phyloP scores from a whole-genome alignment of 2,113 vertebrate species.

The Gasterosteus aculeatus region DNA sequence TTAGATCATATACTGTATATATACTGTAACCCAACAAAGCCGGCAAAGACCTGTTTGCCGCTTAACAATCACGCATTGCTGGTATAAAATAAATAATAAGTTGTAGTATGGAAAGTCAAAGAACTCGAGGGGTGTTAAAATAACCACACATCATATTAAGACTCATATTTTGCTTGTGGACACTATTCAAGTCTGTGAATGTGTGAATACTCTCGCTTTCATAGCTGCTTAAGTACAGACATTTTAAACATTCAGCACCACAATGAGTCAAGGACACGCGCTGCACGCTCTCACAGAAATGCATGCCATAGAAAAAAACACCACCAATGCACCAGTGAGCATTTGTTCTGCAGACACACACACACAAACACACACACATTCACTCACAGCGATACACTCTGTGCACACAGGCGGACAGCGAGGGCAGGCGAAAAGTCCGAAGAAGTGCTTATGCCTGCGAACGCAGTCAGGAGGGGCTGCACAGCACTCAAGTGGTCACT shows the following conservation, averaged over 20 bases:
- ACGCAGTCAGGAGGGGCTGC: slow-evolving; percentile 52
- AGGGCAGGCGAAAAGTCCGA: slow-evolving; percentile 53
- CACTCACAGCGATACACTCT: slow-evolving; percentile 23
- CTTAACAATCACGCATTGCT: not conserved
- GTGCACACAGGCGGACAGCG: slow-evolving; percentile 5
- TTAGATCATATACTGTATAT: not conserved
- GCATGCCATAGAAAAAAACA: slow-evolving; percentile 22
- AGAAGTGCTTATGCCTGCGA: slow-evolving; percentile 73
- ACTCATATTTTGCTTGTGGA: not conserved
- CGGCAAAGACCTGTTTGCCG: not conserved
- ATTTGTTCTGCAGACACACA: slow-evolving; percentile 1
- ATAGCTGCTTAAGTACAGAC: not conserved
- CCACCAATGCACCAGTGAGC: slow-evolving; percentile 41
- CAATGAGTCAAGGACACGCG: not conserved
- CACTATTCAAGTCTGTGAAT: not conserved
- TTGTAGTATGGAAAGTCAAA: not conserved
- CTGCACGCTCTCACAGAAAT: not conserved
- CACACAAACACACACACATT: slow-evolving; percentile 16
- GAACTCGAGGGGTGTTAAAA: not conserved
- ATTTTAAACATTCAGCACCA: not conserved
- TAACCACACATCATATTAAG: not conserved
- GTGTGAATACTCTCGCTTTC: not conserved
- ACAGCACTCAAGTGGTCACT: slow-evolving; percentile 68
- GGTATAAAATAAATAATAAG: too few relatives aligned
- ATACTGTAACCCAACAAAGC: not conserved